These are phyloP conservation scores for Antechinus stuartii DNA, from an alignment of 2,113 vertebrate species.

Conservation along the genomic window DNA sequence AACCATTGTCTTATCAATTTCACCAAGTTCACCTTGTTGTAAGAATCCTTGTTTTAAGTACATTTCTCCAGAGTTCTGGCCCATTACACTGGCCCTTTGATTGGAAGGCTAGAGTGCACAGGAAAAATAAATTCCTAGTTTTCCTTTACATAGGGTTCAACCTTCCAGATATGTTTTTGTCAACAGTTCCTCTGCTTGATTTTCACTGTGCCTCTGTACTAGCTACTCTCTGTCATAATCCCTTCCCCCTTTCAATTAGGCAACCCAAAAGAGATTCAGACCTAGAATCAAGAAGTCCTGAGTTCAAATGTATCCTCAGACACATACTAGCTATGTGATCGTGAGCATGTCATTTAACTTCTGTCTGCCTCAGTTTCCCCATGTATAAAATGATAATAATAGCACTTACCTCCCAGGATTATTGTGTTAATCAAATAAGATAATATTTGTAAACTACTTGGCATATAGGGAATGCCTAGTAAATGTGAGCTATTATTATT, in stretches of 20 bases:
- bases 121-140: not conserved
- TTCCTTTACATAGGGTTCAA: not conserved
- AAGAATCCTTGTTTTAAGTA: no score
- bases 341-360: not conserved
- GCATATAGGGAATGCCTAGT: not conserved
- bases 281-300: not conserved
- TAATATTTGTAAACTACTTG: not conserved
- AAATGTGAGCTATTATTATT: not conserved
- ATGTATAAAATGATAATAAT: not conserved
- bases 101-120: not conserved
- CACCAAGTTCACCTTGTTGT: no score
- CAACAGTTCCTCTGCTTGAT: not conserved
- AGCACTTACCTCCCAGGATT: not conserved
- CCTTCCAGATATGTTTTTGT: not conserved
- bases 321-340: not conserved
- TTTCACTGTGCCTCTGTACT: not conserved
- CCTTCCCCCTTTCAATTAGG: not conserved
- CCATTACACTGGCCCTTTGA: not conserved
- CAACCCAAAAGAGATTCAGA: not conserved
- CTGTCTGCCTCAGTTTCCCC: not conserved
- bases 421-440: not conserved
- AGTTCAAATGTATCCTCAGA: not conserved
- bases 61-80: no score
- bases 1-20: no score
- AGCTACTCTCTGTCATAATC: not conserved